phyloP scores from a whole-genome alignment of 2,797 vertebrate genomes.

The Spinus pinus region DNA sequence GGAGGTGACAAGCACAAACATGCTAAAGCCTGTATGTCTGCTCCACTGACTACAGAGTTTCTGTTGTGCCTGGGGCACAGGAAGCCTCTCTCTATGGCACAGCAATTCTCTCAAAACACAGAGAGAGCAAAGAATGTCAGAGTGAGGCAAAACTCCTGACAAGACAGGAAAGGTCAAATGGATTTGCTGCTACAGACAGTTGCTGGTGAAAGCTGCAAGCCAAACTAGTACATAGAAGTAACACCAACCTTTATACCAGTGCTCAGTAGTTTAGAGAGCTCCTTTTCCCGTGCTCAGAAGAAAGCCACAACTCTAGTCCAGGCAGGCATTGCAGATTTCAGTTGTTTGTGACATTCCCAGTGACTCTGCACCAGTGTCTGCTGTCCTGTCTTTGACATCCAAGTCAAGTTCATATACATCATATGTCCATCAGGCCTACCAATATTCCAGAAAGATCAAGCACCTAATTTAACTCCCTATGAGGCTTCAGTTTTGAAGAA shows the following conservation, averaged over 20 bases:
- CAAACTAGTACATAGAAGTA: neutral
- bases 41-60: neutral
- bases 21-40: neutral
- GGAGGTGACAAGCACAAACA: neutral
- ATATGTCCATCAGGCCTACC: neutral
- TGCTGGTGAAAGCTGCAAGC: neutral
- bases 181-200: neutral
- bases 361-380: neutral
- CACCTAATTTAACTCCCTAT: neutral
- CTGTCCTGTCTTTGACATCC: neutral
- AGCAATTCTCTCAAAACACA: neutral
- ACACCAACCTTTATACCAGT: neutral
- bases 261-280: neutral
- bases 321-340: neutral
- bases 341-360: neutral
- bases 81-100: neutral
- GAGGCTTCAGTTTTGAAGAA: neutral
- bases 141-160: neutral
- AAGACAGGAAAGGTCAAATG: neutral
- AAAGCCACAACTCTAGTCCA: neutral
- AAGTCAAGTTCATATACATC: neutral
- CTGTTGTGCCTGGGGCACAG: neutral
- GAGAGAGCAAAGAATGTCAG: neutral
- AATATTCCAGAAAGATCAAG: neutral
- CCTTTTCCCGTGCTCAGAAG: neutral